Conservation (phyloP, 1,140 invertebrate genomes). For the Lysiphlebus fabarum region DNA sequence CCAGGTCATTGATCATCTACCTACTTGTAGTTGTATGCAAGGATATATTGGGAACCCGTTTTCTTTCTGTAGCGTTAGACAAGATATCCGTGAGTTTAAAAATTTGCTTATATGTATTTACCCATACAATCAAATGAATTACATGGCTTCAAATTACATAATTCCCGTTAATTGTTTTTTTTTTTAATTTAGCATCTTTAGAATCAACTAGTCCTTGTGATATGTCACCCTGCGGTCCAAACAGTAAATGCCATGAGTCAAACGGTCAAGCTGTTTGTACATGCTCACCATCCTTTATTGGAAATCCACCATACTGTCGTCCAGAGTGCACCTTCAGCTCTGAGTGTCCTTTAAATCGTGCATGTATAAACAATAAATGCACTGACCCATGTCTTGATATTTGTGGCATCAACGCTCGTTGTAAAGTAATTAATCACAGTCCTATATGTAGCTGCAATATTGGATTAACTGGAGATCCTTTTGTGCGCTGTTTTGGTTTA, state of each 20-base stretch:
- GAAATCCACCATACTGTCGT: slow-evolving; percentile 70
- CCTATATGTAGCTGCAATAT: slow-evolving; percentile 64
- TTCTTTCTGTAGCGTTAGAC: slow-evolving; percentile 31
- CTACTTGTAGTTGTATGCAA: slow-evolving; percentile 66
- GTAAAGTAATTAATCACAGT: slow-evolving; percentile 64
- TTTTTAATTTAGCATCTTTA: neutral
- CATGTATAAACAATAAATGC: slow-evolving; percentile 77
- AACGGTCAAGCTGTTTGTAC: slow-evolving; percentile 68
- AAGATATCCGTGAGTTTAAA: slow-evolving; percentile 32
- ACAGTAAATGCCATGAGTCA: slow-evolving; percentile 57
- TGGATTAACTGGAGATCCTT: slow-evolving; percentile 68
- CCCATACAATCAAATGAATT: too few species aligned
- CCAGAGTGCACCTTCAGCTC: slow-evolving; percentile 77
- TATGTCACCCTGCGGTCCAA: slow-evolving; percentile 60
- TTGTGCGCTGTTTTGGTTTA: slow-evolving; percentile 62
- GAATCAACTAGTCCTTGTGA: slow-evolving; percentile 51
- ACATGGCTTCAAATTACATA: too few species aligned
- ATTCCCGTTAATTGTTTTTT: too few species aligned
- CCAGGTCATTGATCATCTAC: slow-evolving; percentile 70
- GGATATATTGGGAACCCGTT: slow-evolving; percentile 73
- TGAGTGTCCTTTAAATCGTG: slow-evolving; percentile 69
- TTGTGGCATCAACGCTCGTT: slow-evolving; percentile 74
- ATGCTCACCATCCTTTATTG: slow-evolving; percentile 69
- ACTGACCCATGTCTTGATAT: slow-evolving; percentile 74
- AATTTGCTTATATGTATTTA: neutral